Evolutionary conservation across 2,797 vertebrate genomes (phyloP), one percentile per base, ranked within the genome.

Genomic region (Sebastes oblongus): DNA sequence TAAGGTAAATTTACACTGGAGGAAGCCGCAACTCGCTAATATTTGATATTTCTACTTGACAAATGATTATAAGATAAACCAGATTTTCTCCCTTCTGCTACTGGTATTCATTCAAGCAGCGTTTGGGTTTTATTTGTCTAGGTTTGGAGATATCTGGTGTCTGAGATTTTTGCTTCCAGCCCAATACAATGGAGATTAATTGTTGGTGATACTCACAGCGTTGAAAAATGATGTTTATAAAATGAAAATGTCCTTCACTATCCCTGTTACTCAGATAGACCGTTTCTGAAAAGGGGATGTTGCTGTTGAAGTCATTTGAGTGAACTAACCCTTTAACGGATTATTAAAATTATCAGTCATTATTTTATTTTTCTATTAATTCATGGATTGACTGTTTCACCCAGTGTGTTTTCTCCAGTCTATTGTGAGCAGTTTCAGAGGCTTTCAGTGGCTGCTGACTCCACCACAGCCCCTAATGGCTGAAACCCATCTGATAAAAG

Each of bases 401-500:
- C 7, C 29, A 25, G 36, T 42, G 66, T 36, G 72, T 46, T 65
- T 34, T 80, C 58, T 85, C 69, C 39, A 46, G 54, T 88, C 70
- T 64, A 54, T 69, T 54, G 52, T 56, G 46, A 75, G n/a, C 83
- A 87, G 78, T 90, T 77, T 39, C 36, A 72, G 34, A 81, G 65
- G 83, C 77, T 90, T 89, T 86, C 75, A 81, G 61, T 39, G 59
- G 70, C 78, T 52, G 39, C 75, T 54, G 74, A 81, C 86, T 77
- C 72, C 78, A 75, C 82, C 87, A 34, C 84, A 75, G 75, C 77
- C 66, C 58, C 62, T 84, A 86, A 91, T 89, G 82, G 83, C 85
- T 76, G 59, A 90, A 90, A 74, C 64, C 73, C 81, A 87, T 92
- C 87, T 85, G 84, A 92, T 90, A 79, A 89, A 82, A 76, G 86